Evolutionary conservation across 2,113 vertebrate genomes (phyloP).

Genomic region (human): GRCh38 chr7:50833001-50833500

Average conservation of each 20-base stretch:
- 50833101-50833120: conserved; percentile 41
- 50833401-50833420: accelerated
- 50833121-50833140: conserved; percentile 24
- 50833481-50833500: background rate
- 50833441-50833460: background rate
- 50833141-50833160: conserved; percentile 11
- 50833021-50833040: conserved; percentile 55
- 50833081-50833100: conserved; percentile 61
- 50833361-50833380: accelerated
- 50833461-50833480: background rate
- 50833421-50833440: accelerated
- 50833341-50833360: accelerated
- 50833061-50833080: conserved; percentile 71
- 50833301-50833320: background rate
- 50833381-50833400: background rate
- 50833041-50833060: conserved; percentile 65
- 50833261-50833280: background rate
- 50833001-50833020: conserved; percentile 56
- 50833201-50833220: background rate
- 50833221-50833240: background rate
- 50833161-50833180: conserved; percentile 33
- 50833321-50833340: background rate
- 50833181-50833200: conserved; percentile 11
- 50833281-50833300: background rate
- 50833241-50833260: background rate